Evolutionary conservation across 2,113 vertebrate genomes (phyloP), one percentile per base, ranked within the genome.

Genomic region (Cyprinus carpio): DNA sequence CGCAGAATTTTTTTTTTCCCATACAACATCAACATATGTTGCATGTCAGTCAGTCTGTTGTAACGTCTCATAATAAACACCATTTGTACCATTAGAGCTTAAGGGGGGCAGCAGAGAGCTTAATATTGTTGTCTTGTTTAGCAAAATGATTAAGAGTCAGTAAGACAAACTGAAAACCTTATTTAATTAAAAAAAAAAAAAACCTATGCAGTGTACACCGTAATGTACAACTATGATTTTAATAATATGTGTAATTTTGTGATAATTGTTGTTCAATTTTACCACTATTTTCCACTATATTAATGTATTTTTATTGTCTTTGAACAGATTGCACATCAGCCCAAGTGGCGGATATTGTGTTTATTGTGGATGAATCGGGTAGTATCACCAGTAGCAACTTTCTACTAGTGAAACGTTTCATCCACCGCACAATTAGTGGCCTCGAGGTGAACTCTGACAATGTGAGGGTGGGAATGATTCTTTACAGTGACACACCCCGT

Each of bases 351-450:
- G 96, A 96, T 87, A 88, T 96, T 3, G 96, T 95, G 1, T 97
- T 97, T 87, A 93, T 97, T 16, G 88, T 96, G 58, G 96, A 97
- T 27, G 93, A 95, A 40, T 96, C 96, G 0, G 91, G 91, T 77
- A 94, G 92, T 58, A 93, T 89, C 2, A 88, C 81, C 46, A 13
- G 7, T 0, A 0, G 2, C 6, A 92, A 94, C 84, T 96, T 96
- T 86, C 90, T 92, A 8, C 91, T 93, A 75, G 88, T 96, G 0
- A 91, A 95, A 10, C 15, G 10, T 0, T 96, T 98, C 89, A 91
- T 97, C 18, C 89, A 94, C 85, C 93, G 92, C 0, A 86, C 95
- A 0, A 79, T 97, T 34, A 89, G 83, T 6, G 92, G 92, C 12
- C 88, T 98, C 13, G 88, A 92, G 0, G 82, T 95, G 23, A 37